Conservation (phyloP, 2,113 vertebrate species). For the Ophthalmolycus amberensis region DNA sequence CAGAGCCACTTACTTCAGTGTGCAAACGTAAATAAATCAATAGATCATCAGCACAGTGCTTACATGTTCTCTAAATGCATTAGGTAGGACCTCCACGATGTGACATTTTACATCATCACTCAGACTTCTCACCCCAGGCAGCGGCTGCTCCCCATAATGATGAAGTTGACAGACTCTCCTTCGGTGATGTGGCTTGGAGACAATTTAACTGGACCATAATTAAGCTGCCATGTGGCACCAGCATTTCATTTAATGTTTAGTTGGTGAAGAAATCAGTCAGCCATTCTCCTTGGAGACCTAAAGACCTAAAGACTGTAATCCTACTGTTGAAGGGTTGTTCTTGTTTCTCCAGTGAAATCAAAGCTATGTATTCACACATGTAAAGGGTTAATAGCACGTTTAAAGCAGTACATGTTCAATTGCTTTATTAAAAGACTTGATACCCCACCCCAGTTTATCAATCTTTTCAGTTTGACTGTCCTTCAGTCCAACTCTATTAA, state of each 20-base stretch:
- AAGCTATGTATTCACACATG: background rate
- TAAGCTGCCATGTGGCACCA: slow-evolving; percentile 13
- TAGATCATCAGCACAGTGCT: slow-evolving; percentile 33
- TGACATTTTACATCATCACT: slow-evolving; percentile 22
- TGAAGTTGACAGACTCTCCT: slow-evolving; percentile 47
- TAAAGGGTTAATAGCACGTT: background rate
- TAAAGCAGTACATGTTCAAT: background rate
- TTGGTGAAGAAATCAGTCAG: slow-evolving; percentile 4
- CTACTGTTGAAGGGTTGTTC: background rate
- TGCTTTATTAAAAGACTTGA: background rate
- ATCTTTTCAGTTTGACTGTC: background rate
- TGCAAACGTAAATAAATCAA: slow-evolving; percentile 39
- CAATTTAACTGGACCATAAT: slow-evolving; percentile 37
- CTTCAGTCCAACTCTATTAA: background rate
- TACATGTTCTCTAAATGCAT: slow-evolving; percentile 25
- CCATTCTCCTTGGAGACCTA: background rate
- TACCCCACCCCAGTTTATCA: background rate
- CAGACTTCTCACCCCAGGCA: slow-evolving; percentile 34
- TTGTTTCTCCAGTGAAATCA: background rate
- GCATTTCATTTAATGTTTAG: slow-evolving; percentile 31
- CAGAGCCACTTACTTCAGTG: slow-evolving; percentile 31
- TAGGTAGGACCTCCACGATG: slow-evolving; percentile 1
- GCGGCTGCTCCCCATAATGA: slow-evolving; percentile 42
- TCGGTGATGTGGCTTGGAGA: slow-evolving; percentile 28
- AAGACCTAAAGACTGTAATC: background rate